A percentile compares a stretch with the other conserved stretches of the same genome.
Evolutionary conservation across 2,113 vertebrate species (phyloP).

Genomic region (Anolis carolinensis): DNA sequence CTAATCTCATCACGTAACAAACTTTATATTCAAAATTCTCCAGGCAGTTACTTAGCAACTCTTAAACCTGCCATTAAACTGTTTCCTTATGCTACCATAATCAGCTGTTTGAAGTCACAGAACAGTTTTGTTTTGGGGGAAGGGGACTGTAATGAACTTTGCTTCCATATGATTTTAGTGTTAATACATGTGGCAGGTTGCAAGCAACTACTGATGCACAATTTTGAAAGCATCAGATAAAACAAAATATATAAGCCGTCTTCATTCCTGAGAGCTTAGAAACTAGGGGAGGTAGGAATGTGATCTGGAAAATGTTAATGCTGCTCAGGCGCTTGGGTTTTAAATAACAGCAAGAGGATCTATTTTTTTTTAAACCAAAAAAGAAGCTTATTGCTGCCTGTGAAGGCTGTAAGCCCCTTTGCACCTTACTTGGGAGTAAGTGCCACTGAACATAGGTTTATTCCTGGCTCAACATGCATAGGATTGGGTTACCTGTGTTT

Average conservation of each 20-base stretch:
- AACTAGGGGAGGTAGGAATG: slow-evolving; percentile 46
- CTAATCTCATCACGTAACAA: slow-evolving; percentile 68
- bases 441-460: background rate
- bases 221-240: slow-evolving; percentile 52
- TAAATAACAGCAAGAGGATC: slow-evolving; percentile 28
- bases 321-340: slow-evolving; percentile 56
- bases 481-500: background rate
- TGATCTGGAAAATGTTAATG: slow-evolving; percentile 59
- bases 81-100: slow-evolving; percentile 63
- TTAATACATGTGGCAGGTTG: slow-evolving; percentile 56
- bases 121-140: slow-evolving; percentile 4
- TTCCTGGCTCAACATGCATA: background rate
- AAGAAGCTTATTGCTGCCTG: slow-evolving; percentile 5
- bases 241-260: slow-evolving; percentile 37
- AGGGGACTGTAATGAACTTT: slow-evolving; percentile 34
- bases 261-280: slow-evolving; percentile 61
- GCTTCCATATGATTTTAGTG: slow-evolving; percentile 56
- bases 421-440: background rate
- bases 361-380: background rate
- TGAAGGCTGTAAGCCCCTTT: slow-evolving; percentile 10
- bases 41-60: slow-evolving; percentile 72
- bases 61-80: slow-evolving; percentile 76
- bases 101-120: slow-evolving; percentile 62
- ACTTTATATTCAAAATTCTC: slow-evolving; percentile 63
- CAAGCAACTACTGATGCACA: slow-evolving; percentile 50